Base-by-base conservation (phyloP, 2,888 invertebrate species). In the Norana najaformis region DNA sequence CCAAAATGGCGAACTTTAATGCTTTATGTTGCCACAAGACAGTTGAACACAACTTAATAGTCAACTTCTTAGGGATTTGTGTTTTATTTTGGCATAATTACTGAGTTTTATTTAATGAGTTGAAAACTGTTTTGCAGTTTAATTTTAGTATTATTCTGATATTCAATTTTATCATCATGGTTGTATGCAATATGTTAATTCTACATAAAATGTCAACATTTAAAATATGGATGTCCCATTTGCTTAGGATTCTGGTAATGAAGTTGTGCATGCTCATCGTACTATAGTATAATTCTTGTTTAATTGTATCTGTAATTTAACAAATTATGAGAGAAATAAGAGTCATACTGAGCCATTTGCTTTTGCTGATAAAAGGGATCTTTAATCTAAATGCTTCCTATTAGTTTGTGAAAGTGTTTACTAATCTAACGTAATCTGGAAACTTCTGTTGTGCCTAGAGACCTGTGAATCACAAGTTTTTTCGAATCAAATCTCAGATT, bases 111-210 rank as follows among this genome's bases (percentile, higher is more conserved):
- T 69, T 47, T n/a, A 69, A n/a, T n/a, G n/a, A n/a, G n/a, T n/a
- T n/a, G n/a, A n/a, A n/a, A n/a, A n/a, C n/a, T n/a, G n/a, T n/a
- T n/a, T n/a, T n/a, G n/a, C n/a, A n/a, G n/a, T 69, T 69, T 69
- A 69, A 69, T 69, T 69, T n/a, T 69, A n/a, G 30, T 69, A 69
- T 69, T 11, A 69, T 69, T 69, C n/a, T 69, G 1, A n/a, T n/a
- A 69, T n/a, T 69, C n/a, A n/a, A 69, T 69, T 69, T 69, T n/a
- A 69, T 69, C 69, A 69, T 69, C 69, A 69, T 69, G 69, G 69
- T 11, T 69, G 13, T 69, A 69, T 69, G 69, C n/a, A 69, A 69
- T 69, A 69, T 69, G 69, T 69, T 69, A 69, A 69, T 69, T 69
- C 69, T 69, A 8, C n/a, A 69, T 69, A 11, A n/a, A 69, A 69